Conservation (phyloP, 2,888 invertebrate species). For the Conistra vaccinii region DNA sequence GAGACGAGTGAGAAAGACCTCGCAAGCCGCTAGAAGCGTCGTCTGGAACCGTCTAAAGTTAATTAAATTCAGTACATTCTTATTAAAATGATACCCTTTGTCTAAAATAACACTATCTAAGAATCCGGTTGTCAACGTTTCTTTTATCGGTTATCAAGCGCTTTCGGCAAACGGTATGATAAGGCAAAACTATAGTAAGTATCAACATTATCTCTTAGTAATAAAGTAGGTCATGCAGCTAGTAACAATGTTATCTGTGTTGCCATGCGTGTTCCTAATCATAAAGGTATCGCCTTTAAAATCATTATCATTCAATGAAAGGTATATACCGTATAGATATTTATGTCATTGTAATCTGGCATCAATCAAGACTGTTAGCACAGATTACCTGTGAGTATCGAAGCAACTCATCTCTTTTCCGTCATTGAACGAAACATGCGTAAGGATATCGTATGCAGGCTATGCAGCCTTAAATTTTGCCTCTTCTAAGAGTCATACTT, state of each 20-base stretch:
- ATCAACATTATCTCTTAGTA: conserved; percentile 38
- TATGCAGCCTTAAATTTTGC: neutral
- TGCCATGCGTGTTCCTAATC: conserved; percentile 30
- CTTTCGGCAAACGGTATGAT: conserved; percentile 41
- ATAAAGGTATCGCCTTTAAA: conserved; percentile 4
- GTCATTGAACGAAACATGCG: neutral
- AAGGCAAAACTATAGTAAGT: conserved; percentile 36
- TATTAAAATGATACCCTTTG: neutral
- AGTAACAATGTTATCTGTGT: conserved; percentile 50
- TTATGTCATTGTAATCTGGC: neutral
- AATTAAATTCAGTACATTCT: neutral
- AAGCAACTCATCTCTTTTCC: neutral
- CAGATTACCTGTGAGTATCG: too few species aligned
- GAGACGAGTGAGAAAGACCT: neutral
- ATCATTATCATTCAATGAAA: conserved; percentile 6
- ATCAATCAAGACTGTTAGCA: neutral
- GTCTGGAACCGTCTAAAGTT: neutral
- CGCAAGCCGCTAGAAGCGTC: neutral
- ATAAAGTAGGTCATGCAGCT: conserved; percentile 53
- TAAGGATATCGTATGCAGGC: neutral
- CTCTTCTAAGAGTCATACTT: neutral
- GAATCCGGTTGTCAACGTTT: conserved; percentile 10
- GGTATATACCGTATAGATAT: neutral
- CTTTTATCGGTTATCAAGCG: conserved; percentile 36
- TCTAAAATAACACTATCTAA: conserved; percentile 1